These are phyloP conservation scores for Gymnarchus niloticus DNA, from an alignment of 2,113 vertebrate species.

Conservation along the genomic window DNA sequence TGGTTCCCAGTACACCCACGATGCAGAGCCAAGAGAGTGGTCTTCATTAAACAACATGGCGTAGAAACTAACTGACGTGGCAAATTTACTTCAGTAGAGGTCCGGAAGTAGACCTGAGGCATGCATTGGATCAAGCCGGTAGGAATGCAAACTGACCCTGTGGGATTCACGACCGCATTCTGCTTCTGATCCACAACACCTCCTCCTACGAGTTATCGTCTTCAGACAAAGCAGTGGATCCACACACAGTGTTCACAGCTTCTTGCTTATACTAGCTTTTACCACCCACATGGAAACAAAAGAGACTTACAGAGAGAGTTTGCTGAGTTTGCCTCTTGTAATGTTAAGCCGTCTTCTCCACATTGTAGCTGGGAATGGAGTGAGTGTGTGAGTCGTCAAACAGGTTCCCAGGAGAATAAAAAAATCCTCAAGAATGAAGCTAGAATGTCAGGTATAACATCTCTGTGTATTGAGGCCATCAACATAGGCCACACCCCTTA, in stretches of 20 bases:
- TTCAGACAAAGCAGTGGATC: neutral
- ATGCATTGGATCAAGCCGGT: neutral
- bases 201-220: neutral
- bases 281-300: neutral
- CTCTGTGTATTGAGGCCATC: neutral
- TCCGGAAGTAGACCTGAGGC: neutral
- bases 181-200: neutral
- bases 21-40: neutral
- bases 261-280: neutral
- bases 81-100: neutral
- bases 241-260: too few species aligned
- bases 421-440: neutral
- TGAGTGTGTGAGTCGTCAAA: neutral
- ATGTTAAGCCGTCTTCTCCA: conserved; percentile 12
- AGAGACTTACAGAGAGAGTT: neutral
- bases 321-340: neutral
- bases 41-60: neutral
- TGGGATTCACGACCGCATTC: neutral
- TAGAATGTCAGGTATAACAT: conserved; percentile 10
- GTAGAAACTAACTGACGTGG: neutral
- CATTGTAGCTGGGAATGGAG: neutral
- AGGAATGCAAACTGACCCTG: neutral
- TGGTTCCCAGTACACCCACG: neutral
- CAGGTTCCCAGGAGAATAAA: neutral
- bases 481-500: neutral